Base-by-base conservation (phyloP, 2,113 vertebrate genomes). In the Microtus richardsoni region DNA sequence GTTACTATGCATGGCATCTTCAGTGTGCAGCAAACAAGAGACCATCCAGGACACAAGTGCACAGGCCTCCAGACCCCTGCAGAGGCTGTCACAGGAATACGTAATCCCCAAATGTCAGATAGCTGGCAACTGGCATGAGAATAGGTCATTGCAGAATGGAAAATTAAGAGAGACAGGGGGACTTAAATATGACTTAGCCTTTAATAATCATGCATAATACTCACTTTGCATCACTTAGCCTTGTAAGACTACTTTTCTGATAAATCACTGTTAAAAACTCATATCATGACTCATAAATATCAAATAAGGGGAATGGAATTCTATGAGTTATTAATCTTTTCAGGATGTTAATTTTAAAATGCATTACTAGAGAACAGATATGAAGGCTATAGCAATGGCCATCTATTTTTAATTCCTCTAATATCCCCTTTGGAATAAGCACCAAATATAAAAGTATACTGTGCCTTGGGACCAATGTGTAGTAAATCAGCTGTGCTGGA, bases 341-440 rank as follows among this genome's bases (percentile, higher is more conserved):
- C 47, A 68, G 24, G 36, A 75, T 91, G n/a, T 93, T 79, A 88
- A 91, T 73, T 91, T 88, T 88, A 77, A 92, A 88, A 88, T 44
- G 39, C 14, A 73, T 78, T 93, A n/a, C 17, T 62, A 28, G 64
- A 39, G 30, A 89, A 2, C 7, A 85, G 36, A 95, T 86, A 26
- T 39, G 9, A n/a, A 75, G 19, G 24, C 22, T 80, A 87, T 47
- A 62, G 5, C 6, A 60, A 60, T 88, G 36, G 41, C n/a, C 24
- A 70, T 88, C 5, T 58, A 91, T 33, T 96, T 73, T 89, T 75
- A 60, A 80, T 88, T 79, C 77, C 52, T 28, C 47, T 44, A 60
- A 93, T 94, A 73, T 49, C 39, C 6, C 0, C 11, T 91, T 64
- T 49, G 60, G 8, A n/a, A 75, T 94, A 93, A 74, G 2, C 17